Evolutionary conservation across 2,888 invertebrate species (phyloP).

Genomic region (Syritta pipiens): DNA sequence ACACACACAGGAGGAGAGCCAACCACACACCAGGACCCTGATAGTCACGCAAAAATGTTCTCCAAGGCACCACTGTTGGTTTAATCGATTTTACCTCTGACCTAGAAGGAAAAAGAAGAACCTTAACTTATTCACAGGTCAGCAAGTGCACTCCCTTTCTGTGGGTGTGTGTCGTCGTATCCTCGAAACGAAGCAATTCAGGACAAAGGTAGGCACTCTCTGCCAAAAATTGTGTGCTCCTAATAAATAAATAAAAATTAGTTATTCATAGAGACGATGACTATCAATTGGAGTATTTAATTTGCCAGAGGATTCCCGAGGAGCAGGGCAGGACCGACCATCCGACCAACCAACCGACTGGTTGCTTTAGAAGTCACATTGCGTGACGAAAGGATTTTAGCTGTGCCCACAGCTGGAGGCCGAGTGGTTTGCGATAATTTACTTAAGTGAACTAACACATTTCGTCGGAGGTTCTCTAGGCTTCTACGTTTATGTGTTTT

Average conservation of each 20-base stretch:
- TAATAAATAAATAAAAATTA: slow-evolving; percentile 7
- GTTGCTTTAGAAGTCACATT: not conserved
- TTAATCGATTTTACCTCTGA: slow-evolving; percentile 45
- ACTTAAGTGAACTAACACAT: slow-evolving; percentile 50
- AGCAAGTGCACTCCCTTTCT: too few species aligned
- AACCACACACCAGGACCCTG: not conserved
- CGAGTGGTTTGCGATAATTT: slow-evolving; percentile 47
- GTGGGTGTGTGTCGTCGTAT: too few species aligned
- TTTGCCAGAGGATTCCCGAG: slow-evolving; percentile 4
- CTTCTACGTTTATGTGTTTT: not conserved
- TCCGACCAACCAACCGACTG: too few species aligned
- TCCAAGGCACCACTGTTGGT: slow-evolving; percentile 12
- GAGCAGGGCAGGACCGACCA: not conserved
- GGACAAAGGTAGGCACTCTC: slow-evolving; percentile 1
- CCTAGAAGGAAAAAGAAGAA: slow-evolving; percentile 16
- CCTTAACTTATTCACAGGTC: slow-evolving; percentile 51
- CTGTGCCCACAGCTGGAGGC: slow-evolving; percentile 21
- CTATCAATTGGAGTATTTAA: slow-evolving; percentile 49
- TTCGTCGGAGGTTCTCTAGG: slow-evolving; percentile 2
- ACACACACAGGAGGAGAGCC: not conserved
- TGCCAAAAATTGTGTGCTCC: not conserved
- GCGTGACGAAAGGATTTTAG: slow-evolving; percentile 42
- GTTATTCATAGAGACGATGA: slow-evolving; percentile 43
- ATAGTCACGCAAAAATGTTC: slow-evolving; percentile 41
- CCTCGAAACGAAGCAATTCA: too few species aligned